A percentile compares a stretch with the other conserved stretches of the same genome.
Evolutionary conservation across 2,113 vertebrate species (phyloP).

Genomic region (Oncorhynchus nerka): DNA sequence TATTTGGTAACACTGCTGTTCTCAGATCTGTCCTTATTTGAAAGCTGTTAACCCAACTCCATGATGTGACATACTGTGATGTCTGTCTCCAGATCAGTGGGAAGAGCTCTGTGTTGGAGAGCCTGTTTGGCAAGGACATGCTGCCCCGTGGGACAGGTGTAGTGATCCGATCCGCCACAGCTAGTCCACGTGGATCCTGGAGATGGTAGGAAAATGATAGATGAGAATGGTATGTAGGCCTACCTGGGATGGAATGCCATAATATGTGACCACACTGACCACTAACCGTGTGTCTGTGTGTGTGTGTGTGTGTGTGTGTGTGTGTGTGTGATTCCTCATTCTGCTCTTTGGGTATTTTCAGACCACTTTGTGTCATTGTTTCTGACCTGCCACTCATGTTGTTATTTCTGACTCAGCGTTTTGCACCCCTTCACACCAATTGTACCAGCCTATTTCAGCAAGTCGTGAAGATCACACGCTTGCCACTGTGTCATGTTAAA

Average conservation of each 20-base stretch:
- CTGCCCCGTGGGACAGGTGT: constrained; percentile 94
- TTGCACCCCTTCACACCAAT: no score
- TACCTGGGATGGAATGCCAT: not conserved
- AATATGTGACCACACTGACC: no score
- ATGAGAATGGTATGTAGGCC: constrained; percentile 83
- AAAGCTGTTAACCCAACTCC: not conserved
- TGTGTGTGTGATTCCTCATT: no score
- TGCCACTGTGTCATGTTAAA: no score
- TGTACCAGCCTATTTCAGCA: no score
- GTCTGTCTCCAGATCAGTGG: constrained; percentile 86
- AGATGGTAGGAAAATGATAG: constrained; percentile 83
- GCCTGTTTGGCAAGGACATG: constrained; percentile 92
- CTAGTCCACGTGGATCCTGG: constrained; percentile 89
- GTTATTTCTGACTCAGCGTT: no score
- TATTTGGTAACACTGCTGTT: not conserved
- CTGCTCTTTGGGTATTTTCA: no score
- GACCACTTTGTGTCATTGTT: no score
- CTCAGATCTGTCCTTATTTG: not conserved
- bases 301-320: no score
- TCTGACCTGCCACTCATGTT: no score
- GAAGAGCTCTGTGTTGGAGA: constrained; percentile 97
- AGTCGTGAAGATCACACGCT: no score
- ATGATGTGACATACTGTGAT: not conserved
- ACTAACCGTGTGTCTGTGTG: no score
- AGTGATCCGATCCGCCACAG: constrained; percentile 96